Base-by-base conservation (phyloP, 2,113 vertebrate genomes). In the Girardinichthys multiradiatus region DNA sequence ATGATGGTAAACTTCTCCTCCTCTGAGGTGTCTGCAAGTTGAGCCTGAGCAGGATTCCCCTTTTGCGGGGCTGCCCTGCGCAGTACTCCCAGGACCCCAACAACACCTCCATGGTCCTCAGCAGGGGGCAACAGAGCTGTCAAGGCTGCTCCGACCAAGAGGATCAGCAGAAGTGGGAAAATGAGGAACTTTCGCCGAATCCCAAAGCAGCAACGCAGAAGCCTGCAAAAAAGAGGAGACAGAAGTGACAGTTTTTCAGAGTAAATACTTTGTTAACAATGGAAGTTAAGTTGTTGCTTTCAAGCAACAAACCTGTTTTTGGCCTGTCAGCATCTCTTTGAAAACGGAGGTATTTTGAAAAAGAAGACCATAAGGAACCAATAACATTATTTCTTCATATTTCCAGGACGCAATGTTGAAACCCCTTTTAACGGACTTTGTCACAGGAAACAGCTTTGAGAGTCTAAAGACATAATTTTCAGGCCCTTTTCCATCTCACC, bases 1-100 rank as follows among this genome's bases (percentile, higher is more conserved):
- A 99, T 88, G 51, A 98, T 93, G 59, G 96, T 98, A 94, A 99
- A 59, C 92, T 91, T 82, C 77, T 95, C 93, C 14, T 64, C 85
- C 27, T 86, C 28, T 48, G 92, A 12, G 58, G 89, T 82, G 58
- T 69, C 70, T 10, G 28, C 58, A 0, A 0, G 33, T 3, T 1
- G 69, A 5, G 19, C 24, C 11, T 28, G 48, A 11, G 74, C 59
- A 5, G 31, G 48, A 7, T 42, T 59, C 26, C 72, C 62, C 42
- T 73, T 84, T 17, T 13, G 58, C 2, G 59, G 3, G 0, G 73
- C 30, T 10, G 67, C 82, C 31, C 83, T 72, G 10, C 76, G 84
- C 0, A 90, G 61, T 24, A 79, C 87, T 39, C 71, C 84, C 65
- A 89, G 60, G 48, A 86, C 76, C 2, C 58, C 77, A 0, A 17